phyloP scores from a whole-genome alignment of 2,888 invertebrate genomes.

The Phaedon cochleariae region DNA sequence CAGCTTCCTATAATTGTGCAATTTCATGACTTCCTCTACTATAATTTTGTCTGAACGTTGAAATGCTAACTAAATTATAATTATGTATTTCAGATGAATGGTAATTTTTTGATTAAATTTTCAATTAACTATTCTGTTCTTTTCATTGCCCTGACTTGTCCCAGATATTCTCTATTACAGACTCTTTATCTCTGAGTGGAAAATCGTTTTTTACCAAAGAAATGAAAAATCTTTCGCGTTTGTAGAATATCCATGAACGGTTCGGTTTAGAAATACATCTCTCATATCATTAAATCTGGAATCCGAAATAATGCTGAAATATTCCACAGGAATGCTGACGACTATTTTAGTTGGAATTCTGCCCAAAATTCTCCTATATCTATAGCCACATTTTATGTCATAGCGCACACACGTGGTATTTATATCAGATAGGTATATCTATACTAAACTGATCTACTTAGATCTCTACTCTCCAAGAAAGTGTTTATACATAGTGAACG shows the following conservation, averaged over 20 bases:
- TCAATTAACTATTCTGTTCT: neutral
- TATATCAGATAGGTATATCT: slow-evolving; percentile 16
- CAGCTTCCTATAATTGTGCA: neutral
- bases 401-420: slow-evolving; percentile 24
- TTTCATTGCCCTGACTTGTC: neutral
- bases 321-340: slow-evolving; percentile 23
- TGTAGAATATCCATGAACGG: neutral
- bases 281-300: neutral
- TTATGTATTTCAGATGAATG: neutral
- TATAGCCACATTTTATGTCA: slow-evolving; percentile 23
- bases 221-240: neutral
- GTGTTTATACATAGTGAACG: neutral
- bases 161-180: neutral
- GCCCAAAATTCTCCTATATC: slow-evolving; percentile 37
- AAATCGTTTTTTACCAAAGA: neutral
- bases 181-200: neutral
- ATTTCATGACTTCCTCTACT: neutral
- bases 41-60: neutral
- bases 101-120: neutral
- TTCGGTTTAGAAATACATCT: neutral
- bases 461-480: neutral
- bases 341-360: slow-evolving; percentile 27
- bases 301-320: slow-evolving; percentile 22
- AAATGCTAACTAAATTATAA: neutral
- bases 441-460: slow-evolving; percentile 7